Evolutionary conservation across 2,113 vertebrate genomes (phyloP), one percentile per base, ranked within the genome.

Genomic region (Limnothrissa miodon): DNA sequence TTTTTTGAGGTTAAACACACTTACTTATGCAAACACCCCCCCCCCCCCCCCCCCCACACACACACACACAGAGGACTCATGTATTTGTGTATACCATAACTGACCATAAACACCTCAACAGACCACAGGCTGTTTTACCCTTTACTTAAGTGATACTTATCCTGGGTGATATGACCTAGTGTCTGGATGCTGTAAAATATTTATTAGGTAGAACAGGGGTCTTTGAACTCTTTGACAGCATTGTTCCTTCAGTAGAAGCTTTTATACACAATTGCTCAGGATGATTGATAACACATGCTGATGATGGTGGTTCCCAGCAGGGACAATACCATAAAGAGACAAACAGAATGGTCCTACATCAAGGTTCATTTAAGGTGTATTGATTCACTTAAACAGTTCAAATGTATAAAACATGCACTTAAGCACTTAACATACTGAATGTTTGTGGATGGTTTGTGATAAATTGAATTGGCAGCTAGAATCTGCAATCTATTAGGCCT

Each of bases 171-270:
- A 36, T 15, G 10, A 0, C 62, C 62, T 39, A 2, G 15, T 36
- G 33, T 74, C 66, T 74, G 25, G 29, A 5, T 33, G 33, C 66
- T 15, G 36, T 74, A 74, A 36, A 74, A 36, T 36, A 74, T 74
- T 74, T 33, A 33, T 56, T 56, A 19, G 23, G 51, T 56, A 21
- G 5, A 56, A 56, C 66, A 36, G 29, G 36, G 13, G 10, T 36
- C 66, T 74, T 36, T 74, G 59, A 62, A 10, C 59, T 62, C 59
- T n/a, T n/a, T 62, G 59, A 62, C 15, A 74, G 33, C 29, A 74
- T 74, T 74, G 66, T 74, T 74, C 66, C 36, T 74, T 74, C 66
- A 74, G 66, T 36, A 74, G 29, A 74, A 36, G 66, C 66, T 36
- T 74, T 36, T 33, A 74, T 74, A 74, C 33, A 74, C 66, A 74